Base-by-base conservation (phyloP, 2,113 vertebrate species). In the Oceanodroma tethys region DNA sequence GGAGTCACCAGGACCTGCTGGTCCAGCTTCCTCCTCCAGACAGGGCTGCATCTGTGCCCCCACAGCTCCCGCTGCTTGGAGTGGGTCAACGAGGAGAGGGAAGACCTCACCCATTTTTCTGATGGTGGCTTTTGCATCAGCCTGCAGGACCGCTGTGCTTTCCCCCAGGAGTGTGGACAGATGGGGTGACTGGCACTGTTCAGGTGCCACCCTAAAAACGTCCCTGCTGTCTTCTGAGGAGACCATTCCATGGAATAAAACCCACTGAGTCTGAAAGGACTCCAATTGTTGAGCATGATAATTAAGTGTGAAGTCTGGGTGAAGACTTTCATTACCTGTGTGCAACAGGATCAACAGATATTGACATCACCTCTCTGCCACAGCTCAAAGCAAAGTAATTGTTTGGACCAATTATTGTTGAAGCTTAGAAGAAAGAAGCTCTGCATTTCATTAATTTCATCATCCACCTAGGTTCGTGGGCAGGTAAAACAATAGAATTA, bases 401-500 rank as follows among this genome's bases (percentile, higher is more conserved):
- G 1, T 36, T 56, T 86, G 59, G 38, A 50, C 19, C 15, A 76
- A 26, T 66, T 85, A 23, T 34, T 72, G 6, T 40, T 75, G 53
- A 86, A 14, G 14, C 21, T 88, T 82, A 70, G 30, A 47, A 73
- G 62, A 75, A 76, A 88, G 59, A n/a, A 72, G 52, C 11, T 73
- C 32, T 59, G 17, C 19, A 74, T 47, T 74, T 59, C 26, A 79
- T 58, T 50, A 43, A 73, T 93, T 85, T 73, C 25, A 48, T 66
- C 30, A 29, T 45, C 48, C 21, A 26, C 38, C 25, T 78, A 25
- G 1, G 2, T 76, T 88, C 9, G 13, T 1, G 66, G 36, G 19
- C 71, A 83, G 34, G 48, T 86, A 43, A 91, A 86, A 40, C 26
- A 95, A 60, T 26, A 48, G 50, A 86, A 76, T 60, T 67, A 52